These are phyloP conservation scores for Ceratina japonica DNA, from an alignment of 1,140 invertebrate species.

Conservation along the genomic window DNA sequence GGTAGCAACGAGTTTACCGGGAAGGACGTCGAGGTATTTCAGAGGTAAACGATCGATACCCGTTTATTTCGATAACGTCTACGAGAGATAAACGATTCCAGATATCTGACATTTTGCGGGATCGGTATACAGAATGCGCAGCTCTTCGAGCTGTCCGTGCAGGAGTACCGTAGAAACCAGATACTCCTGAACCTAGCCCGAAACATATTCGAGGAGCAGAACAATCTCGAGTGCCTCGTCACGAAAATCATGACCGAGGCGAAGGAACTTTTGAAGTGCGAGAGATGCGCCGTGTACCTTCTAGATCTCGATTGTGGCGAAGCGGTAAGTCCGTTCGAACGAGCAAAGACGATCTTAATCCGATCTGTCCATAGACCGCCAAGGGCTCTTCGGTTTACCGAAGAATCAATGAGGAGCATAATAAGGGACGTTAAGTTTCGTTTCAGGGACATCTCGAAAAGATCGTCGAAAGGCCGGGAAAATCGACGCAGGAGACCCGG, in stretches of 20 bases:
- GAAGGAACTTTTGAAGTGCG: slow-evolving; percentile 94
- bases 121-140: slow-evolving; percentile 99
- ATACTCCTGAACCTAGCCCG: slow-evolving; percentile 77
- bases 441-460: slow-evolving; percentile 90
- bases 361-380: no score
- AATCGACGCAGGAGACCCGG: slow-evolving; percentile 79
- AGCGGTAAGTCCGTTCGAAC: slow-evolving; percentile 83
- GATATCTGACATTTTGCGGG: slow-evolving; percentile 97
- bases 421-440: slow-evolving; percentile 30
- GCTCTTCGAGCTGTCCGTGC: slow-evolving; percentile 95
- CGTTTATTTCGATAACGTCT: not conserved
- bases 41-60: slow-evolving; percentile 76
- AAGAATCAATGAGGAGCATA: not conserved
- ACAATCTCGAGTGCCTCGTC: slow-evolving; percentile 94
- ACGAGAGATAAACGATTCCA: slow-evolving; percentile 48
- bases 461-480: slow-evolving; percentile 87
- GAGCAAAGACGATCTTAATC: no score
- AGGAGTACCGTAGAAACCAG: slow-evolving; percentile 96
- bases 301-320: slow-evolving; percentile 92
- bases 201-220: slow-evolving; percentile 83
- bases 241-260: slow-evolving; percentile 98
- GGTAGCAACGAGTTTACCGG: slow-evolving; percentile 92
- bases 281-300: slow-evolving; percentile 94
- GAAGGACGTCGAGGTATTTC: slow-evolving; percentile 92
- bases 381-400: no score